Conservation (phyloP, 2,797 vertebrate genomes). For the Sebastes itinus region DNA sequence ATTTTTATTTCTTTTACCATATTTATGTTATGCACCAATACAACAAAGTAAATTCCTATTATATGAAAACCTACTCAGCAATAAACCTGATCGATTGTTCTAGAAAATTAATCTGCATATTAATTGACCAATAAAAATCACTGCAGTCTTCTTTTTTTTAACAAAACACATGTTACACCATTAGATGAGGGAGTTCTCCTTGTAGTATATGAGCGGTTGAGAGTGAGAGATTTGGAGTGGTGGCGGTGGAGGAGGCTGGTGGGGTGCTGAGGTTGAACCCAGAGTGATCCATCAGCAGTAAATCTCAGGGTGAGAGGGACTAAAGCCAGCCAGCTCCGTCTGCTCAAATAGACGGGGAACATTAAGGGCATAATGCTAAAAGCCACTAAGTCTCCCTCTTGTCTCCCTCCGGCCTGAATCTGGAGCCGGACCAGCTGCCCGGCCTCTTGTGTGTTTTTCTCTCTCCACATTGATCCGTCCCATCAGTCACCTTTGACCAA, state of each 20-base stretch:
- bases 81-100: not conserved
- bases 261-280: constrained; percentile 18
- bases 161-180: not conserved
- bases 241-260: not conserved
- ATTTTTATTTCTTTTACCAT: no score
- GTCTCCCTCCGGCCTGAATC: constrained; percentile 31
- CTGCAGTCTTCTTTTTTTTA: not conserved
- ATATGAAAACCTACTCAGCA: no score
- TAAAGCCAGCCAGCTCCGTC: constrained; percentile 30
- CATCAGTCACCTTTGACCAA: constrained; percentile 39
- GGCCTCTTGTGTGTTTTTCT: constrained; percentile 12
- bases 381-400: constrained; percentile 45
- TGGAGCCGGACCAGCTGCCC: constrained; percentile 46
- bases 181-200: not conserved
- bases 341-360: constrained; percentile 31
- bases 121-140: not conserved
- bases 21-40: no score
- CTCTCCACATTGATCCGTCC: constrained; percentile 25
- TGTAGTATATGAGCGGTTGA: not conserved
- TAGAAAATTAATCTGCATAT: not conserved
- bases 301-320: constrained; percentile 38
- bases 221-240: not conserved
- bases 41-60: accelerated
- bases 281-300: constrained; percentile 48
- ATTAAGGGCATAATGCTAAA: constrained; percentile 60